phyloP scores from a whole-genome alignment of 2,888 invertebrate genomes.

The Marasmarcha lunaedactyla region DNA sequence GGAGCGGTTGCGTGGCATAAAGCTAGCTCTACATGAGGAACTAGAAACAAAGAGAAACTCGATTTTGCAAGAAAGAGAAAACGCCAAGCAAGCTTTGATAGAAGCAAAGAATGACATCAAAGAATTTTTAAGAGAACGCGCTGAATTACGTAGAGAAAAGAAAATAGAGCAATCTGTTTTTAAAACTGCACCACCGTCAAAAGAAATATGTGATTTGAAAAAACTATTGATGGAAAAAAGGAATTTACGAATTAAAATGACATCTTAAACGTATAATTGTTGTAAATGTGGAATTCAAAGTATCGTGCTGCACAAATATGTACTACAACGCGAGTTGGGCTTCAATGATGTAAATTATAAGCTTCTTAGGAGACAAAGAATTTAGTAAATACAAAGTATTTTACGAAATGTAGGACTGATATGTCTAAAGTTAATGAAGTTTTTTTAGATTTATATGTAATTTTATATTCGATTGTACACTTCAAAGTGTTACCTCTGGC shows the following conservation, averaged over 20 bases:
- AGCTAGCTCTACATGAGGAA: slow-evolving; percentile 63
- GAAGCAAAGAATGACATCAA: slow-evolving; percentile 52
- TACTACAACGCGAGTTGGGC: too few species aligned
- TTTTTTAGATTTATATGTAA: too few species aligned
- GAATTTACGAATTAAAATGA: slow-evolving; percentile 34
- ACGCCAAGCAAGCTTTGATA: slow-evolving; percentile 54
- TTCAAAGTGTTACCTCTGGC: too few species aligned
- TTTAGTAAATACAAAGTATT: too few species aligned
- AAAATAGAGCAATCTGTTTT: slow-evolving; percentile 22
- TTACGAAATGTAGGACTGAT: too few species aligned
- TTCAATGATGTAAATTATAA: too few species aligned
- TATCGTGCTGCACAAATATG: not conserved
- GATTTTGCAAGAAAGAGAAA: slow-evolving; percentile 52
- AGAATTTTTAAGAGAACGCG: slow-evolving; percentile 39
- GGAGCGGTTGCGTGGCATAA: slow-evolving; percentile 60
- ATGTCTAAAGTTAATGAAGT: too few species aligned
- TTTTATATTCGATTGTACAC: too few species aligned
- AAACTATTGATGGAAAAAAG: slow-evolving; percentile 60
- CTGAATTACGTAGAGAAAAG: slow-evolving; percentile 28
- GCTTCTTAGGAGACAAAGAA: too few species aligned
- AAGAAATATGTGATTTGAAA: slow-evolving; percentile 57
- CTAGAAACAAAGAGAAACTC: slow-evolving; percentile 50
- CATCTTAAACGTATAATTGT: too few species aligned
- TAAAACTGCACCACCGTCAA: slow-evolving; percentile 18
- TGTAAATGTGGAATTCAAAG: too few species aligned